phyloP scores from a whole-genome alignment of 2,888 invertebrate species.

The Bimastos eiseni region DNA sequence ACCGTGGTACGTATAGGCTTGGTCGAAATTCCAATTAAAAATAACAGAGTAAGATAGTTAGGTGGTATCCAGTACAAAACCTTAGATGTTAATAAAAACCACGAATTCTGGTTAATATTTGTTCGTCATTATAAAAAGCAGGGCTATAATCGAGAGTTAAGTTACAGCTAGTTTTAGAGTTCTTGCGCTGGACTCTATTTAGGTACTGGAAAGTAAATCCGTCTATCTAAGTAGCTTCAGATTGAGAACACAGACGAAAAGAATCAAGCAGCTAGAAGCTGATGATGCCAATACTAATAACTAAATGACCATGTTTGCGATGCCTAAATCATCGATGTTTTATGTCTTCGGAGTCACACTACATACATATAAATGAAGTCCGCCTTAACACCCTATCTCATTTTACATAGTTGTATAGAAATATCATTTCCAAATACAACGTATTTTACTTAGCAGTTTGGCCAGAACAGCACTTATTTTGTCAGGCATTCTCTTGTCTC shows the following conservation, averaged over 20 bases:
- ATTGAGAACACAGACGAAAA: background rate
- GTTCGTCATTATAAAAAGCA: background rate
- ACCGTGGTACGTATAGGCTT: too few species aligned
- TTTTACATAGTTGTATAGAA: background rate
- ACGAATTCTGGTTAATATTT: too few species aligned
- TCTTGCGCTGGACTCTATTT: background rate
- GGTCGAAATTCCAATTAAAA: too few species aligned
- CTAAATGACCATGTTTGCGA: background rate
- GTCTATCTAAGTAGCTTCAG: background rate
- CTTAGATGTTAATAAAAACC: too few species aligned
- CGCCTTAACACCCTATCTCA: background rate
- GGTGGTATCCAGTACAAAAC: too few species aligned
- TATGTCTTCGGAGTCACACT: background rate
- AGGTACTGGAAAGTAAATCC: background rate
- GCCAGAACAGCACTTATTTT: background rate
- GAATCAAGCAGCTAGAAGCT: background rate
- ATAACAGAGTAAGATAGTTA: too few species aligned
- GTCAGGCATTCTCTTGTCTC: background rate
- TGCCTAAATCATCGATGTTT: background rate
- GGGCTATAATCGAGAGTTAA: too few species aligned
- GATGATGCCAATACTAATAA: background rate
- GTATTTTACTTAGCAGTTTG: background rate
- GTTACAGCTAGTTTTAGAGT: too few species aligned
- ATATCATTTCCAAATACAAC: background rate
- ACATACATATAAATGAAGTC: background rate